phyloP scores from a whole-genome alignment of 2,113 vertebrate species.

The Bucco capensis region DNA sequence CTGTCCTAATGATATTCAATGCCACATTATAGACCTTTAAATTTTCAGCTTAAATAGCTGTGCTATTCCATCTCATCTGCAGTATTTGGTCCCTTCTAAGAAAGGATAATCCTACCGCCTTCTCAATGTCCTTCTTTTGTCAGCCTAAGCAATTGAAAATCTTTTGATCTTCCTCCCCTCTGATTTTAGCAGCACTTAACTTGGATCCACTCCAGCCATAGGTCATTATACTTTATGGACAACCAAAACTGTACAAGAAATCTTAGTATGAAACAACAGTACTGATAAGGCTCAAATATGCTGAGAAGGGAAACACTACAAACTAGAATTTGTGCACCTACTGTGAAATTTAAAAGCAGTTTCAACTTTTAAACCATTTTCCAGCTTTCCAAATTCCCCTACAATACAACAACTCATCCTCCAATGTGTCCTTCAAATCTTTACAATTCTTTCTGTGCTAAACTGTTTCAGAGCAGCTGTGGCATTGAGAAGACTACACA shows the following conservation, averaged over 20 bases:
- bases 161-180: conserved; percentile 33
- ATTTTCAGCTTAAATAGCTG: conserved; percentile 27
- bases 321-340: too few species aligned
- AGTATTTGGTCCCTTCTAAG: conserved; percentile 34
- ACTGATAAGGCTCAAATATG: too few species aligned
- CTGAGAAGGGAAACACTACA: too few species aligned
- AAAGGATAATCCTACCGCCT: conserved; percentile 40
- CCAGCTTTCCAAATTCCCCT: too few species aligned
- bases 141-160: conserved; percentile 32
- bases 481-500: too few species aligned
- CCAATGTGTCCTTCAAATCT: too few species aligned
- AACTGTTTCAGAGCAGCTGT: too few species aligned
- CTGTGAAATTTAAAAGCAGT: too few species aligned
- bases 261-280: too few species aligned
- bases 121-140: conserved; percentile 15
- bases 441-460: too few species aligned
- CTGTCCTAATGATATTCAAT: background rate
- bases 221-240: background rate
- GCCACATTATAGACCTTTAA: background rate
- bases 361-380: too few species aligned
- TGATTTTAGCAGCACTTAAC: conserved; percentile 4
- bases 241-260: background rate
- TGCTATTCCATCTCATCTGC: conserved; percentile 20
- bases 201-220: background rate
- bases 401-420: too few species aligned